Evolutionary conservation across 1,140 invertebrate species (phyloP).

Genomic region (Drosophila fuyamai): DNA sequence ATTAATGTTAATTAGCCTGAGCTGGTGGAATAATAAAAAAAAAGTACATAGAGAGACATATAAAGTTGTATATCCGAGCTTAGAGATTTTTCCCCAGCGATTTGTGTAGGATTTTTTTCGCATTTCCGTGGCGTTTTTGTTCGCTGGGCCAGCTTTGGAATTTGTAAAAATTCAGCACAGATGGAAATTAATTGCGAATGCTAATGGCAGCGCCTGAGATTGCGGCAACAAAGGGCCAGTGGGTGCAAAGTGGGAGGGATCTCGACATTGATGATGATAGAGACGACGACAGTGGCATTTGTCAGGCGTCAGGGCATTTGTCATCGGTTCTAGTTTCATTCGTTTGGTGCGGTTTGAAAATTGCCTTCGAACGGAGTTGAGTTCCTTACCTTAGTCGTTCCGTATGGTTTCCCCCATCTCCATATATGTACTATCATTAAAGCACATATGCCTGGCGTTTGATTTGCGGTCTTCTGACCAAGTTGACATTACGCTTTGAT

Average conservation of each 20-base stretch:
- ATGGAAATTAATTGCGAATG: conserved; percentile 75
- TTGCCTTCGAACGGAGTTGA: conserved; percentile 18
- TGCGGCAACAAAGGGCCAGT: conserved; percentile 20
- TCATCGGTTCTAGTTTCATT: conserved; percentile 38
- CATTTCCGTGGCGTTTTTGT: conserved; percentile 26
- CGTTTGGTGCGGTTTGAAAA: conserved; percentile 26
- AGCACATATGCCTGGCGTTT: conserved; percentile 24
- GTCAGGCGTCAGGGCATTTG: conserved; percentile 53
- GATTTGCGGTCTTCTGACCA: conserved; percentile 40
- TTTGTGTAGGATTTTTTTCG: conserved; percentile 35
- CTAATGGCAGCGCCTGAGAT: conserved; percentile 62
- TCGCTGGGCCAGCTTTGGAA: conserved; percentile 44
- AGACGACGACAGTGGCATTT: conserved; percentile 50
- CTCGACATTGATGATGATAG: conserved; percentile 54
- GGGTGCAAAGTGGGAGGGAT: conserved; percentile 19
- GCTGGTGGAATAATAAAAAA: conserved; percentile 58
- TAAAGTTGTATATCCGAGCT: conserved; percentile 29
- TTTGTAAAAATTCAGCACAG: conserved; percentile 60
- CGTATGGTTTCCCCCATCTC: conserved; percentile 21
- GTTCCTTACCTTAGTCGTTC: conserved; percentile 30
- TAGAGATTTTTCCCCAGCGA: conserved; percentile 40
- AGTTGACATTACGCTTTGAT: conserved; percentile 27
- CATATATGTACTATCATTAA: conserved; percentile 48
- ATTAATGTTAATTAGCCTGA: conserved; percentile 81
- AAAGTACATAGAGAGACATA: conserved; percentile 17